Percentiles rank a stretch among this genome's conserved stretches.
Evolutionary conservation across 2,797 vertebrate species (phyloP).

Genomic region (Mormyrus proboscirostris): DNA sequence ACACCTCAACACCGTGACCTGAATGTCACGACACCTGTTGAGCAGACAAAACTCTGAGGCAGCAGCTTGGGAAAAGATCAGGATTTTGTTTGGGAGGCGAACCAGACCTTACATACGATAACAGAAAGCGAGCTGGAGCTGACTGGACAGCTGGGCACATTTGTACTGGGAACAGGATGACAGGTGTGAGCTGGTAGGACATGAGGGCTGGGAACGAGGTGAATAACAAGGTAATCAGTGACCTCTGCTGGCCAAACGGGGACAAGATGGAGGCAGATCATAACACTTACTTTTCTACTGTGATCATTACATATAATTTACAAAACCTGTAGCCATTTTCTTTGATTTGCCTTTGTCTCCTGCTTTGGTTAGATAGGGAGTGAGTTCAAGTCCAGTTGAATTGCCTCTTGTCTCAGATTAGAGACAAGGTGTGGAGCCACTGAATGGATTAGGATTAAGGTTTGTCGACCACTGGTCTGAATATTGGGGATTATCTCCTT

Average conservation of each 20-base stretch:
- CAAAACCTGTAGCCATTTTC: neutral
- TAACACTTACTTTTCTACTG: neutral
- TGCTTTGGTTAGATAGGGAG: neutral
- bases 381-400: neutral
- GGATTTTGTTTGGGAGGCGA: neutral
- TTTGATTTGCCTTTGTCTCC: neutral
- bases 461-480: neutral
- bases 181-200: neutral
- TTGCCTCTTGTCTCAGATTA: neutral
- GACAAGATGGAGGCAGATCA: neutral
- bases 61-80: neutral
- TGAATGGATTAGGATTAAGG: neutral
- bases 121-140: neutral
- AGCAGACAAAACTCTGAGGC: neutral
- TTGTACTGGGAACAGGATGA: no score
- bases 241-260: neutral
- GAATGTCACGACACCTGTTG: neutral
- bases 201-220: neutral
- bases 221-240: neutral
- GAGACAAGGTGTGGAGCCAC: neutral
- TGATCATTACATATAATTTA: neutral
- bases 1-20: neutral
- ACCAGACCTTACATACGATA: neutral
- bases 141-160: no score
- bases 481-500: neutral